Evolutionary conservation across 2,888 invertebrate species (phyloP), one percentile per base, ranked within the genome.

Genomic region (Ferdinandea cuprea): DNA sequence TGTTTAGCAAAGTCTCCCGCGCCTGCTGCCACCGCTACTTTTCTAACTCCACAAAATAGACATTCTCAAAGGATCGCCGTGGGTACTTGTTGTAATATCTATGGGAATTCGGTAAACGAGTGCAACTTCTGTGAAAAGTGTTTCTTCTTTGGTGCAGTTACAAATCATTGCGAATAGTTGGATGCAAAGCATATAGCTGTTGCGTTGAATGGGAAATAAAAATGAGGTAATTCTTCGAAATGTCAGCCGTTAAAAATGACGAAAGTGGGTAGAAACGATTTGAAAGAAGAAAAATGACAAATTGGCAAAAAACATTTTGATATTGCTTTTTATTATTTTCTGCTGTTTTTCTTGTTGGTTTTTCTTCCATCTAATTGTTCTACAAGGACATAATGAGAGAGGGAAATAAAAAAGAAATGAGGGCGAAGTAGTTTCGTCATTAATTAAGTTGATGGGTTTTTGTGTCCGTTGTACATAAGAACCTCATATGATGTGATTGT

Each of bases 101-200:
- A 44, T 8, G 58, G 58, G 46, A 21, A 54, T 69, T 69, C 11
- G 32, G 50, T 65, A 65, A 78, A 65, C 65, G 72, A 78, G 72
- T 78, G 78, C 48, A 72, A 58, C 48, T 58, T 78, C 72, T 73
- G 58, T 66, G 58, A 72, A 58, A 78, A 42, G 50, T 52, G 32
- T 61, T 63, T 71, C 50, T 28, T 42, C 63, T 50, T 59, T 8
- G 17, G 15, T 46, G 11, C 37, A 52, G 44, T 37, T 48, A 54
- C 52, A 71, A 71, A 71, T 71, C 50, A 65, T 65, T 65, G 21
- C 11, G 13, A 56, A 30, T 61, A 56, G 15, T 37, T 59, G 56
- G 35, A 35, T 37, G 28, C 32, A 9, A 7, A 25, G 25, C 32
- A n/a, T 9, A 42, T 3, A 35, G 11, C 19, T 30, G 30, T 21